Evolutionary conservation across 2,888 invertebrate genomes (phyloP).

Genomic region (Meganola albula): DNA sequence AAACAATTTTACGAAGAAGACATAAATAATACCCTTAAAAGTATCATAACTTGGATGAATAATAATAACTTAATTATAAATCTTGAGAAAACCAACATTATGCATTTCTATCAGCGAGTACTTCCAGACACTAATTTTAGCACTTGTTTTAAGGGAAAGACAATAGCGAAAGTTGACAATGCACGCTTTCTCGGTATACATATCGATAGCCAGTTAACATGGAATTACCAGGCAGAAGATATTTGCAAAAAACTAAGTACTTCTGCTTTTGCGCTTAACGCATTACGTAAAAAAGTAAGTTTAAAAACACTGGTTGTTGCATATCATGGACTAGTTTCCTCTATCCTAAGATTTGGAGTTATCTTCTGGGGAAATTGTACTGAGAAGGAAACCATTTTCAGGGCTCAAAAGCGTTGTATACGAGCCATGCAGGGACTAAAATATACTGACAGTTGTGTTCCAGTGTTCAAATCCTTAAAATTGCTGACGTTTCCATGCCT

Average conservation of each 20-base stretch:
- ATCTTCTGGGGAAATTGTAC: background rate
- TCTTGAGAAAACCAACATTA: conserved; percentile 1
- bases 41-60: conserved; percentile 2
- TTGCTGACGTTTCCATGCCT: too few species aligned
- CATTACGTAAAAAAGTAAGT: too few species aligned
- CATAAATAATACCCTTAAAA: background rate
- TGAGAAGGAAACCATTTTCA: too few species aligned
- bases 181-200: background rate
- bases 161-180: too few species aligned
- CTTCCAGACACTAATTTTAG: background rate
- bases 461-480: too few species aligned
- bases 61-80: conserved; percentile 1
- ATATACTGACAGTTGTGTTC: background rate
- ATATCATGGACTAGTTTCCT: background rate
- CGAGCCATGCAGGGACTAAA: background rate
- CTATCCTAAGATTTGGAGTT: background rate
- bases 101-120: conserved; percentile 1
- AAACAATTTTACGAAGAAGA: conserved; percentile 1
- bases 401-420: too few species aligned
- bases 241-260: conserved; percentile 1
- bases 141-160: too few species aligned
- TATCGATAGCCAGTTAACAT: conserved; percentile 2
- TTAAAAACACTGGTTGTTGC: too few species aligned
- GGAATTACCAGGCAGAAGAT: background rate
- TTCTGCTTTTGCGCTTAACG: background rate